phyloP scores from a whole-genome alignment of 92 coral and sea anemone species.

The Porites rus region DNA sequence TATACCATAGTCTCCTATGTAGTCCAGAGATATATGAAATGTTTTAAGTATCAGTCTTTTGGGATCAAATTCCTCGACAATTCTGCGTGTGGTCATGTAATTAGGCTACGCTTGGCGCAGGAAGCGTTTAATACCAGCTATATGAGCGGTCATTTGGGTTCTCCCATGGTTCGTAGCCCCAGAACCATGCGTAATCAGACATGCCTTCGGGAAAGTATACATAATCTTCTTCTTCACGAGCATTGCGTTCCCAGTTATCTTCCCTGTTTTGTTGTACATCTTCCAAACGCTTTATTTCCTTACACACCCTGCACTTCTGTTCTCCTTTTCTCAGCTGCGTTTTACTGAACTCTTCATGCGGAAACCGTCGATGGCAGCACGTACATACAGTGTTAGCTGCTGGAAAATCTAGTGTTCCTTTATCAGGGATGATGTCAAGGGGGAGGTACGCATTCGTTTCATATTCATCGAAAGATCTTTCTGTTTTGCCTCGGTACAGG shows the following conservation, averaged over 20 bases:
- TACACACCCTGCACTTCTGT: constrained; percentile 88
- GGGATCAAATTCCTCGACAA: constrained; percentile 13
- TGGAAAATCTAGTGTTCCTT: constrained; percentile 71
- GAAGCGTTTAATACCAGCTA: neutral
- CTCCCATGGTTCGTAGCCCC: constrained; percentile 11
- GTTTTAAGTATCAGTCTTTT: constrained; percentile 5
- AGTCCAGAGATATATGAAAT: constrained; percentile 7
- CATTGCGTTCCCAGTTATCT: constrained; percentile 55
- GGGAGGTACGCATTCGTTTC: constrained; percentile 81
- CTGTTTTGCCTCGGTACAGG: constrained; percentile 68
- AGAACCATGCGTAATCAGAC: constrained; percentile 4
- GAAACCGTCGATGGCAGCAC: constrained; percentile 67
- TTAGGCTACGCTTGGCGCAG: neutral
- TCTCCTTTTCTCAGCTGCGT: constrained; percentile 70
- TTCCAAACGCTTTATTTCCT: constrained; percentile 72
- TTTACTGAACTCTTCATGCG: constrained; percentile 67
- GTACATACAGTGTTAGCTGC: constrained; percentile 66
- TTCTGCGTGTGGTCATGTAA: neutral
- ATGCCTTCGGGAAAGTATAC: constrained; percentile 39
- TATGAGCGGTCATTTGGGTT: neutral
- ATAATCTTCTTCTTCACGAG: constrained; percentile 20
- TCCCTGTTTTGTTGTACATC: constrained; percentile 66
- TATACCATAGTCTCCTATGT: constrained; percentile 1
- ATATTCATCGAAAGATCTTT: constrained; percentile 69
- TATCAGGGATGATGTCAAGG: constrained; percentile 79